Percentiles rank a stretch among this genome's conserved stretches.
phyloP scores from a whole-genome alignment of 37 sponge, comb jelly and placozoan genomes.

The Halisarca cf. caerulea region DNA sequence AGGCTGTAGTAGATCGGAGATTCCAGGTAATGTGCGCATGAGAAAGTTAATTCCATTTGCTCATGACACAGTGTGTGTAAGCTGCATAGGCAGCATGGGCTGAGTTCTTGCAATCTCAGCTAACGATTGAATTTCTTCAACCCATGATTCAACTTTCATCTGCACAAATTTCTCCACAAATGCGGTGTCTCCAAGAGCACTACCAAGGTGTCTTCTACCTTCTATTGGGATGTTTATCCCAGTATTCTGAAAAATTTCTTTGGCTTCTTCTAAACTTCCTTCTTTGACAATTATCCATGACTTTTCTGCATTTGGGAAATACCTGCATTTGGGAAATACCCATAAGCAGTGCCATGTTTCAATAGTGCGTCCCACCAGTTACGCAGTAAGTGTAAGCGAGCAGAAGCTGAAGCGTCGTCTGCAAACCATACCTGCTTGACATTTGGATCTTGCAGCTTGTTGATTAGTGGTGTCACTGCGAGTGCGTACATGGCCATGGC shows the following conservation, averaged over 20 bases:
- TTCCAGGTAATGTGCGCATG: background rate
- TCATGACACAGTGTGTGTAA: background rate
- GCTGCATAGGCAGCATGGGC: conserved; percentile 28
- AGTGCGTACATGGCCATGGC: conserved; percentile 65
- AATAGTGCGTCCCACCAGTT: conserved; percentile 43
- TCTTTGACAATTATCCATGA: conserved; percentile 51
- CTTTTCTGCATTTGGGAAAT: conserved; percentile 26
- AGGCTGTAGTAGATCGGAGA: background rate
- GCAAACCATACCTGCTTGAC: conserved; percentile 54
- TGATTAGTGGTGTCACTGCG: conserved; percentile 41
- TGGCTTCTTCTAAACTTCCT: conserved; percentile 16
- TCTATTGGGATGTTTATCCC: conserved; percentile 32
- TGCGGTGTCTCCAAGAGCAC: conserved; percentile 10
- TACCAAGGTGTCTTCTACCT: conserved; percentile 40
- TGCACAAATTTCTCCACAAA: background rate
- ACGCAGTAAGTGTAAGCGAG: background rate
- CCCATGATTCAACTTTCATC: conserved; percentile 1
- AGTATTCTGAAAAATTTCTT: conserved; percentile 27
- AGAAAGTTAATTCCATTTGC: conserved; percentile 10
- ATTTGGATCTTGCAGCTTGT: background rate
- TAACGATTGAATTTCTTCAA: background rate
- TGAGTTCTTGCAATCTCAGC: conserved; percentile 10
- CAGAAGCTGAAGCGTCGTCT: conserved; percentile 53
- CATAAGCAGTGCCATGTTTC: conserved; percentile 24
- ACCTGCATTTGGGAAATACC: conserved; percentile 18